Base-by-base conservation (phyloP, 1,140 invertebrate genomes). In the Oncopeltus fasciatus region DNA sequence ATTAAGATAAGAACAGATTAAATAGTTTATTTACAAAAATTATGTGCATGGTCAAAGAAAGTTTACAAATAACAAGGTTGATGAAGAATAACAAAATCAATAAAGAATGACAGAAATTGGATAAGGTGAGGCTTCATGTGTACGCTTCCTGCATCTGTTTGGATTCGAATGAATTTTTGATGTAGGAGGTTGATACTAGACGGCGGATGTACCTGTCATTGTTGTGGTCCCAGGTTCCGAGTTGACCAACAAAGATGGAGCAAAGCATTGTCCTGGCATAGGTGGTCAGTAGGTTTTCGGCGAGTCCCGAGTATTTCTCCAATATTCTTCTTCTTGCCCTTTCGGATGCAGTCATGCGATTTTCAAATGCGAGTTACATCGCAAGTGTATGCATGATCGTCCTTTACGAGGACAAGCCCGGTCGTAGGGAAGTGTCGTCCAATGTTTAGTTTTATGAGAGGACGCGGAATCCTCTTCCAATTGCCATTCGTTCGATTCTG, bases 321-420 rank as follows among this genome's bases (percentile, higher is more conserved):
- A 68, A 46, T 57, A 72, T 73, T 18, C 8, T 26, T 0, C 24
- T 3, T 14, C 67, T 51, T 0, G 63, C 67, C 12, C 33, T 57
- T 0, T 46, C 60, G 2, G 72, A 43, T 0, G 68, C 70, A 0
- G 49, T 59, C 4, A 44, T 21, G 4, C 66, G 60, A 60, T 73
- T 74, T 43, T 76, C 73, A 26, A 74, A 75, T 0, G 70, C 67
- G 20, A 74, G 71, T 61, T 2, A 76, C 70, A 57, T 75, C 72
- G 44, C 72, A 63, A 11, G 71, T 67, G 43, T 53, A 3, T 16
- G 68, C 57, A 0, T 28, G 62, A 5, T 64, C 66, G 9, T 28
- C 69, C 57, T 71, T 59, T 18, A 58, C 62, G 14, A 73, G 51
- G 14, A 73, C 67, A 72, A 60, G 65, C 73, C 72, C 12, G 71